A percentile compares a stretch with the other conserved stretches of the same genome.
Conservation (phyloP, 1,140 invertebrate species). For the Papilio helenus region DNA sequence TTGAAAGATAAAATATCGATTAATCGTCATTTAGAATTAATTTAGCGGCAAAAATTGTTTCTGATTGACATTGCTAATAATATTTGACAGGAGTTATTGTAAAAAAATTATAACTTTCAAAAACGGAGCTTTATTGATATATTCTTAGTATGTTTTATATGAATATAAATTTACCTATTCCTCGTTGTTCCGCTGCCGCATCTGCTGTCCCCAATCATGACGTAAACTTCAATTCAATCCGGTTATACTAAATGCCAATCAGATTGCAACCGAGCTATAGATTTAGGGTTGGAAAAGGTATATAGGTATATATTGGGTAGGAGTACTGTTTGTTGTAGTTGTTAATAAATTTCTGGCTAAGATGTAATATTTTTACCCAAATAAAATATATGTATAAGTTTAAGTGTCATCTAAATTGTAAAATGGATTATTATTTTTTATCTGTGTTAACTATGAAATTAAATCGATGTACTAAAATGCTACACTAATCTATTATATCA, state of each 20-base stretch:
- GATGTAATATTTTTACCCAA: background rate
- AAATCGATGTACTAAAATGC: no score
- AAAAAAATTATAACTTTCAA: background rate
- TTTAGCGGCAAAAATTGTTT: background rate
- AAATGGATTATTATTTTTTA: background rate
- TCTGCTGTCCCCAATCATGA: slow-evolving; percentile 24
- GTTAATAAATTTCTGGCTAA: background rate
- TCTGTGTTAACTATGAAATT: background rate
- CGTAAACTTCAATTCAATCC: slow-evolving; percentile 1
- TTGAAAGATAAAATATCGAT: background rate
- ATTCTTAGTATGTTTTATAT: background rate
- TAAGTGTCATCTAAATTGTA: background rate
- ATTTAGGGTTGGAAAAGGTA: background rate
- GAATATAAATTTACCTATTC: slow-evolving; percentile 9
- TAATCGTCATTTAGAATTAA: no score
- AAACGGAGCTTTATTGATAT: background rate
- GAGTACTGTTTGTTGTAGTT: background rate
- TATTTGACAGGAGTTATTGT: background rate
- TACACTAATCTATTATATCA: no score
- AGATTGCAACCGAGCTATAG: background rate
- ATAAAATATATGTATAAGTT: no score
- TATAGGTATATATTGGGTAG: background rate
- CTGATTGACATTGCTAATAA: background rate
- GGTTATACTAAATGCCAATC: slow-evolving; percentile 1
- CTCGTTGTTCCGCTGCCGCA: background rate